Evolutionary conservation across 2,113 vertebrate species (phyloP).

Genomic region (Numenius arquata): DNA sequence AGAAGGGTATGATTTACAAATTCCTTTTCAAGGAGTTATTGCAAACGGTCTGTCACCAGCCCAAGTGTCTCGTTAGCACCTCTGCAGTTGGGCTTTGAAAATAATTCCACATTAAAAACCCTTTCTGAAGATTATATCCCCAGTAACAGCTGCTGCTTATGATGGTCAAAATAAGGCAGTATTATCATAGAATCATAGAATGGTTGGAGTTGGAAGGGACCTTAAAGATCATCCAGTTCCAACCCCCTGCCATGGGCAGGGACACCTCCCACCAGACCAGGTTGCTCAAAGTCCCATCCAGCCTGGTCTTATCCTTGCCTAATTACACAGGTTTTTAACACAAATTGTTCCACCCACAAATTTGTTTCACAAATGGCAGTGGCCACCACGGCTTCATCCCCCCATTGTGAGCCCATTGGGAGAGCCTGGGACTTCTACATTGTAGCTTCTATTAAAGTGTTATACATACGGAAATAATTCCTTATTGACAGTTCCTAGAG

Average conservation of each 20-base stretch:
- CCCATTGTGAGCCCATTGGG: accelerated
- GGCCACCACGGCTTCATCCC: not conserved
- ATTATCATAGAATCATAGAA: not conserved
- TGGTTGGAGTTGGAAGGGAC: too few relatives aligned
- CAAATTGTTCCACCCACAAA: not conserved
- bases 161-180: not conserved
- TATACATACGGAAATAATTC: not conserved
- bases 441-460: not conserved
- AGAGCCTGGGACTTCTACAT: not conserved
- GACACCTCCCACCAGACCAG: too few relatives aligned
- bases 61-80: not conserved
- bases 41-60: not conserved
- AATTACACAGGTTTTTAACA: not conserved
- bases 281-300: too few relatives aligned
- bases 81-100: not conserved
- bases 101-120: not conserved
- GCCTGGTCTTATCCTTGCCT: not conserved
- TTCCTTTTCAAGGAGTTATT: not conserved
- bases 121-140: not conserved
- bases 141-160: not conserved
- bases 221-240: too few relatives aligned
- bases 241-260: too few relatives aligned
- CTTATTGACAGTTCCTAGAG: not conserved
- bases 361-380: not conserved
- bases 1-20: not conserved